Conservation (phyloP, 64 coral and sea anemone species). For the Astreopora myriophthalma region DNA sequence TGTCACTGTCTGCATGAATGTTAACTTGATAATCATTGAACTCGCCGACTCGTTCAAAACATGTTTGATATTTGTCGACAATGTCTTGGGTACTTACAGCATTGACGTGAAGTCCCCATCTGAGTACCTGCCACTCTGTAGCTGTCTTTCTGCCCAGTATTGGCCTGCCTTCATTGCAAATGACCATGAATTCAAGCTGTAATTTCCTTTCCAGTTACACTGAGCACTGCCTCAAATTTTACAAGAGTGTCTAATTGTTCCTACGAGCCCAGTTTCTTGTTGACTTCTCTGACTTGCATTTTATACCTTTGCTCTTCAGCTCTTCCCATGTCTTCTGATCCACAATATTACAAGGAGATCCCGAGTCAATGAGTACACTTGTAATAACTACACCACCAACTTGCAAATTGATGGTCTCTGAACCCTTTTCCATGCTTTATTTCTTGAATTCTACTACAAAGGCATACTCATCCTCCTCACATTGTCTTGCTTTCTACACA, state of each 20-base stretch:
- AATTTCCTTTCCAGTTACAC: not conserved
- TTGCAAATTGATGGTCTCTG: not conserved
- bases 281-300: conserved; percentile 52
- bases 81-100: not conserved
- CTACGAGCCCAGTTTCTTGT: conserved; percentile 58
- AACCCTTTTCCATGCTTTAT: not conserved
- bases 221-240: conserved; percentile 5
- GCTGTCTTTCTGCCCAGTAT: conserved; percentile 49
- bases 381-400: conserved; percentile 17
- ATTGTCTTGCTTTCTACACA: not conserved
- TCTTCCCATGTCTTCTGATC: conserved; percentile 53
- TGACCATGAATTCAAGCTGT: conserved; percentile 45
- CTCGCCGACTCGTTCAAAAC: conserved; percentile 45
- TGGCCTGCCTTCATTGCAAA: conserved; percentile 17
- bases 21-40: conserved; percentile 60
- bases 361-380: conserved; percentile 60
- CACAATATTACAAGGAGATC: conserved; percentile 67
- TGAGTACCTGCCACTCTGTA: not conserved
- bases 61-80: not conserved
- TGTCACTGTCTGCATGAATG: conserved; percentile 1
- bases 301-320: conserved; percentile 33
- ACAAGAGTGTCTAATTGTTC: conserved; percentile 17
- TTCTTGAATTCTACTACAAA: conserved; percentile 12
- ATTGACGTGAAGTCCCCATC: conserved; percentile 1
- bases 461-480: conserved; percentile 50